Evolutionary conservation across 2,888 invertebrate genomes (phyloP).

Genomic region (Athalia rosae): DNA sequence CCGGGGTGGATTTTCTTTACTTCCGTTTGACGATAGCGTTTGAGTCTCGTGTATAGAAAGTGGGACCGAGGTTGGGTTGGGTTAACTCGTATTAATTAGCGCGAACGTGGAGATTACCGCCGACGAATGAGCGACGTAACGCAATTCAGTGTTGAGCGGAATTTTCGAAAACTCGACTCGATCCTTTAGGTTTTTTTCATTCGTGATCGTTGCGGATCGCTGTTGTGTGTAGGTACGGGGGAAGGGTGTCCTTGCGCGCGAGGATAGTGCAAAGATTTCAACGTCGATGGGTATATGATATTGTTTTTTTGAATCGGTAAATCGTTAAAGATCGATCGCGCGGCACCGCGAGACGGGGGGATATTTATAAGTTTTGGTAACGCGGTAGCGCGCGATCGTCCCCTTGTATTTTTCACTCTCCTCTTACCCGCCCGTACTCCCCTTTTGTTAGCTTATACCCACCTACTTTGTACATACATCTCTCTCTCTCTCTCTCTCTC

Average conservation of each 20-base stretch:
- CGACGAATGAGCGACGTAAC: too few relatives aligned
- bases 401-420: neutral
- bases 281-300: too few relatives aligned
- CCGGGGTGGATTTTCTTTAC: conserved; percentile 57
- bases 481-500: neutral
- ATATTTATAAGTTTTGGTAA: too few relatives aligned
- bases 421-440: neutral
- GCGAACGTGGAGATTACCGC: neutral
- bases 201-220: neutral
- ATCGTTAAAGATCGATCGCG: too few relatives aligned
- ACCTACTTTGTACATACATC: too few relatives aligned
- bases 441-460: too few relatives aligned
- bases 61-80: too few relatives aligned
- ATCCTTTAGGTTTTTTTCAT: neutral
- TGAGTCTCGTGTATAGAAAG: neutral
- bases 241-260: too few relatives aligned
- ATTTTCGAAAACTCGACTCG: neutral
- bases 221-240: too few relatives aligned
- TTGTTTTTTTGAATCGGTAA: too few relatives aligned
- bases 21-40: conserved; percentile 33
- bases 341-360: too few relatives aligned
- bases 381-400: neutral
- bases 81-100: conserved; percentile 30
- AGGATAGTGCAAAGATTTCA: too few relatives aligned
- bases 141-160: neutral